Evolutionary conservation across 1,140 invertebrate genomes (phyloP), one percentile per base, ranked within the genome.

Genomic region (Apocrypta bakeri): DNA sequence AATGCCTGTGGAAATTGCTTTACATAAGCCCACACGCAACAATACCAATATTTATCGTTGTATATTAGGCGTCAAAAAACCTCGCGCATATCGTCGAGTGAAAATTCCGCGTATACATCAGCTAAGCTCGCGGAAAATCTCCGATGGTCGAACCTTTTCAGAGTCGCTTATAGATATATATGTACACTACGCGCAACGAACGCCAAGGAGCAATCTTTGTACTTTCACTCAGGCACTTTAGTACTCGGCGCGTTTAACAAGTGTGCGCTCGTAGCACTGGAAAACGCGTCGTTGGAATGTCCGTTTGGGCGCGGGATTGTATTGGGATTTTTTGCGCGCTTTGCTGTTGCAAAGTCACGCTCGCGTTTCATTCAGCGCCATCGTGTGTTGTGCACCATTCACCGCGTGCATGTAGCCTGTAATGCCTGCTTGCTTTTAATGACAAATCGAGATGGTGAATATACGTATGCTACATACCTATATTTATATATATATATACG

Each of bases 201-300:
- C 61, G 1, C 63, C 63, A 17, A 12, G 63, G 63, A 14, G 63
- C 63, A 29, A 66, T 69, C 76, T 33, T 69, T 79, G 37, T 56
- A 79, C 76, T 79, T 79, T 79, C 76, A 79, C 76, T 79, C n/a
- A 21, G 48, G 17, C 48, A 56, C 42, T 48, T 17, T 48, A 48
- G 40, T 4, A 42, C 42, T 48, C 42, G 42, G 17, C 48, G 48
- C 48, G 48, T 17, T n/a, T 56, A 77, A 77, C 64, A 77, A 77
- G 33, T 33, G 75, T 14, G 24, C 63, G n/a, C n/a, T 8, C 42
- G 21, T 48, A 48, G 12, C 75, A 25, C 33, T 77, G 68, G 68
- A 79, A 71, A 79, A 79, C 78, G 69, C 48, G 48, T 21, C 21
- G 25, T n/a, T 61, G 48, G 68, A 79, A 79, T 79, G 40, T n/a